These are phyloP conservation scores for Malurus melanocephalus DNA, from an alignment of 2,113 vertebrate genomes.

Conservation along the genomic window DNA sequence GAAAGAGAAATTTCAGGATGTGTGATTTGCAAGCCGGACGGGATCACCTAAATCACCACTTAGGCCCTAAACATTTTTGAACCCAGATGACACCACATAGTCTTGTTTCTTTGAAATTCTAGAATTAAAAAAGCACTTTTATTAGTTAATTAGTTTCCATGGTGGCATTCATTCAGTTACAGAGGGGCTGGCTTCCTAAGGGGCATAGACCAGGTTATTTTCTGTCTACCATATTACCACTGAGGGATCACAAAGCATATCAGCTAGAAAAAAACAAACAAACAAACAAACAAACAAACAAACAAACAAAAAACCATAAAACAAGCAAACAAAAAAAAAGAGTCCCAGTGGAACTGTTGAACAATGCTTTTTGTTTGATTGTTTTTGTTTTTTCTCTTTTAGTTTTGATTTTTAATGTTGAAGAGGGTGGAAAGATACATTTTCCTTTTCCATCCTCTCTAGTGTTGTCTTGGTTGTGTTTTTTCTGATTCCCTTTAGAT, in stretches of 20 bases:
- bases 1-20: background rate
- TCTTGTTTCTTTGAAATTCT: background rate
- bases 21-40: background rate
- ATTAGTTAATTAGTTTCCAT: background rate
- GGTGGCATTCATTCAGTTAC: background rate
- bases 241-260: background rate
- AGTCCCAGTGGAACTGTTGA: fast-evolving
- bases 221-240: background rate
- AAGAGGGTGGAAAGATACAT: background rate
- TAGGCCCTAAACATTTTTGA: background rate
- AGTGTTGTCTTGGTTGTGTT: background rate
- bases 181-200: background rate
- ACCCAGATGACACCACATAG: background rate
- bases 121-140: background rate
- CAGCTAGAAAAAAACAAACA: background rate
- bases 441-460: background rate
- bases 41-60: background rate
- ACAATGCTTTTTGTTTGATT: background rate
- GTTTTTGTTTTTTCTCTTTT: background rate
- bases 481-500: background rate
- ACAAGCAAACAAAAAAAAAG: no score
- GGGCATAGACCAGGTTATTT: background rate
- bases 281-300: no score
- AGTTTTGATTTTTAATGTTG: background rate
- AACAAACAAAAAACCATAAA: no score